phyloP scores from a whole-genome alignment of 2,888 invertebrate species.

The Terebella lapidaria region DNA sequence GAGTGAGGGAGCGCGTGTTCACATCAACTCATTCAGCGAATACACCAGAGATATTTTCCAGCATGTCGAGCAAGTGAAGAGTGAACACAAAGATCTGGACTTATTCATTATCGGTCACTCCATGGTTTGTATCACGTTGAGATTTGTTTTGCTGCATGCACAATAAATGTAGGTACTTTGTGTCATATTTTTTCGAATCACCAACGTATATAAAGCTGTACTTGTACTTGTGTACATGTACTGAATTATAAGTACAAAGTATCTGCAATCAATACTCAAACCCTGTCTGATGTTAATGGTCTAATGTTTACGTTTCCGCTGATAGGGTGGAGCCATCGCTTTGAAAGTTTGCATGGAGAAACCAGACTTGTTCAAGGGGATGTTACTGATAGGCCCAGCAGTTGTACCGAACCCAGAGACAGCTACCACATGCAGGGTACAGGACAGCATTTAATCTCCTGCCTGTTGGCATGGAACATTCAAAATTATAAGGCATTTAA shows the following conservation, averaged over 20 bases:
- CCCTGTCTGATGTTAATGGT: not conserved
- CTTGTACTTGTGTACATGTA: not conserved
- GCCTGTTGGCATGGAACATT: too few species aligned
- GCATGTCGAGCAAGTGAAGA: not conserved
- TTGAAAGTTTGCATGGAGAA: not conserved
- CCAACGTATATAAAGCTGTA: not conserved
- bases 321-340: not conserved
- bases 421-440: not conserved
- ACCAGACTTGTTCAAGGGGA: not conserved
- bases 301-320: not conserved
- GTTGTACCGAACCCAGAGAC: not conserved
- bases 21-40: not conserved
- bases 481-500: too few species aligned
- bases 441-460: too few species aligned
- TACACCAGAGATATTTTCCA: not conserved
- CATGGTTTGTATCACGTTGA: not conserved
- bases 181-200: too few species aligned
- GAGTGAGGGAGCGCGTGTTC: not conserved
- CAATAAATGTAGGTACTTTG: not conserved
- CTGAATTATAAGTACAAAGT: not conserved
- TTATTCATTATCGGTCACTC: not conserved
- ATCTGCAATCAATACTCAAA: too few species aligned
- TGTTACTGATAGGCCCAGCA: not conserved
- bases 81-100: not conserved
- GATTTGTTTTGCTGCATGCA: too few species aligned